Percentiles rank a stretch among this genome's conserved stretches.
These are phyloP conservation scores for Rhea pennata DNA, from an alignment of 2,113 vertebrate genomes.

Conservation along the genomic window DNA sequence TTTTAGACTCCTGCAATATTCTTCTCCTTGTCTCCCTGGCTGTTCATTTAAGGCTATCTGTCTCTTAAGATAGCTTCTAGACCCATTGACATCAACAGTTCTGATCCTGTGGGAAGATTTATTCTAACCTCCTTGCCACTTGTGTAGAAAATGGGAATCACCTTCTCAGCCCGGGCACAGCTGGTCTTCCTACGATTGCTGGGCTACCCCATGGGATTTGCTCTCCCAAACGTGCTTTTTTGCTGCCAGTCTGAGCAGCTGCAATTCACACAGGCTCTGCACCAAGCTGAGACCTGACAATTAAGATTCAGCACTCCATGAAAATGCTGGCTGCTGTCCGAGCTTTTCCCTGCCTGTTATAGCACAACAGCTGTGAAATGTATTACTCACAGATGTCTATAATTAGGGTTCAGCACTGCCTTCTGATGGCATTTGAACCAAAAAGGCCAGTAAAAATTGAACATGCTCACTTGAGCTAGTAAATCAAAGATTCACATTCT, in stretches of 20 bases:
- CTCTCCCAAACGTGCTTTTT: background rate
- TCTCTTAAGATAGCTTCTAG: background rate
- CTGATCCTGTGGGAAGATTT: background rate
- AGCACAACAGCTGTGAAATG: slow-evolving; percentile 53
- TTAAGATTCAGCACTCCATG: fast-evolving
- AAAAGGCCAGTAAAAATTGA: background rate
- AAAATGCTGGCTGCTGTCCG: background rate
- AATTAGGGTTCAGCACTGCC: background rate
- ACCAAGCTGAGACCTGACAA: fast-evolving
- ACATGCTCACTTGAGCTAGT: background rate
- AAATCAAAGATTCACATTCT: background rate
- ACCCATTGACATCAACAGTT: background rate
- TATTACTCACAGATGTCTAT: slow-evolving; percentile 27
- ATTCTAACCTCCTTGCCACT: background rate
- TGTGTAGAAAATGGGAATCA: background rate
- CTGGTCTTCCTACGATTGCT: background rate
- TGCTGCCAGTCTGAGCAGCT: background rate
- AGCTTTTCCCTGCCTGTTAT: background rate
- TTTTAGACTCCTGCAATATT: background rate
- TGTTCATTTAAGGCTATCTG: background rate
- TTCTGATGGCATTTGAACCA: background rate
- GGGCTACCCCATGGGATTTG: background rate
- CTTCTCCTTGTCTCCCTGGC: background rate
- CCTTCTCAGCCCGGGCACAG: background rate
- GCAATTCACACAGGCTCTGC: background rate